phyloP scores from a whole-genome alignment of 2,888 invertebrate genomes.

The Leuctra nigra region DNA sequence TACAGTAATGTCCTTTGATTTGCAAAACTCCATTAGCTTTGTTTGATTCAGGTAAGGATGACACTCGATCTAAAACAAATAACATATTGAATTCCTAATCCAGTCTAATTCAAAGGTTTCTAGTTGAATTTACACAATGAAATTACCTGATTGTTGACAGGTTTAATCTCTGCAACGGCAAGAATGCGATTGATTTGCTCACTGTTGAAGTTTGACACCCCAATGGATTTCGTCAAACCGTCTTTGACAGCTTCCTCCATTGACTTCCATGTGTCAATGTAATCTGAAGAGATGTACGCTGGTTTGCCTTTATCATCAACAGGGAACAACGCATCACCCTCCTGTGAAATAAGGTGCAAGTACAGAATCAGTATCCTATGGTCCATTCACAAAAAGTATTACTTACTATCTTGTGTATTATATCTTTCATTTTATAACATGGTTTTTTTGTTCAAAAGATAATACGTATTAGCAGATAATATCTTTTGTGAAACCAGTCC shows the following conservation, averaged over 20 bases:
- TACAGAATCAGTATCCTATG: too few species aligned
- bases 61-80: slow-evolving; percentile 38
- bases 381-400: too few species aligned
- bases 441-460: too few species aligned
- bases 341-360: too few species aligned
- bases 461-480: too few species aligned
- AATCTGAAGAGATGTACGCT: slow-evolving; percentile 59
- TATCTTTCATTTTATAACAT: too few species aligned
- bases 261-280: slow-evolving; percentile 65
- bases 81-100: too few species aligned
- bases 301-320: slow-evolving; percentile 56
- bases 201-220: slow-evolving; percentile 77
- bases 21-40: slow-evolving; percentile 60
- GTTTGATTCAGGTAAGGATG: slow-evolving; percentile 66
- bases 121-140: too few species aligned
- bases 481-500: too few species aligned
- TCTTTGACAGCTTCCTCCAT: slow-evolving; percentile 64
- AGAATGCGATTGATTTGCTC: slow-evolving; percentile 62
- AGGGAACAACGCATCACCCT: slow-evolving; percentile 57
- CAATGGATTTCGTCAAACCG: slow-evolving; percentile 65
- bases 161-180: slow-evolving; percentile 51
- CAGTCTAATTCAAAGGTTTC: too few species aligned
- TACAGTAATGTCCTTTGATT: slow-evolving; percentile 53
- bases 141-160: slow-evolving; percentile 62
- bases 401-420: too few species aligned